Conservation (phyloP, 2,888 invertebrate species). For the Linnaemya tessellans region DNA sequence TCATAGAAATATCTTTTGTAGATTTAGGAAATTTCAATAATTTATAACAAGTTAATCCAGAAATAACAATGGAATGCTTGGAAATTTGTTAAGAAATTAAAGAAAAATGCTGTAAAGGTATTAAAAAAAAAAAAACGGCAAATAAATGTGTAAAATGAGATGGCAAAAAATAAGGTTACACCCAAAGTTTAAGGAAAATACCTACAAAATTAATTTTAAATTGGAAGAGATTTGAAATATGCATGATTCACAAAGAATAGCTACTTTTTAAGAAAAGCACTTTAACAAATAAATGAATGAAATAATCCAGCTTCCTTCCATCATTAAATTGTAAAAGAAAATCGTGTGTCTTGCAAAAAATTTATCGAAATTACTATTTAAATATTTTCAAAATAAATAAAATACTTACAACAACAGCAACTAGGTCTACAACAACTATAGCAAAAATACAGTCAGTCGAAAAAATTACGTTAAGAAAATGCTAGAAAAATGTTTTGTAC, state of each 20-base stretch:
- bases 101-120: constrained; percentile 51
- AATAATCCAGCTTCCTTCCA: background rate
- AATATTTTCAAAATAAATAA: constrained; percentile 27
- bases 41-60: background rate
- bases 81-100: constrained; percentile 48
- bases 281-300: background rate
- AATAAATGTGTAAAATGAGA: constrained; percentile 25
- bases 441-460: constrained; percentile 15
- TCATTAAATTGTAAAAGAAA: constrained; percentile 2
- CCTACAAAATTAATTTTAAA: constrained; percentile 39
- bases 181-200: constrained; percentile 60
- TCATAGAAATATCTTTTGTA: background rate
- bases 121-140: constrained; percentile 30
- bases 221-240: constrained; percentile 21
- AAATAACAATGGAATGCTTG: constrained; percentile 35
- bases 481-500: constrained; percentile 82
- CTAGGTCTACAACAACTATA: background rate
- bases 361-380: background rate
- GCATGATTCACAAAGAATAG: background rate
- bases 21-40: constrained; percentile 25
- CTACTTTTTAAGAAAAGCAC: background rate
- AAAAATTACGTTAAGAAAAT: constrained; percentile 78
- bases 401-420: constrained; percentile 26
- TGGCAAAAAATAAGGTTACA: constrained; percentile 69
- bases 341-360: background rate